Evolutionary conservation across 2,888 invertebrate genomes (phyloP).

Genomic region (Pseudococcus viburni): DNA sequence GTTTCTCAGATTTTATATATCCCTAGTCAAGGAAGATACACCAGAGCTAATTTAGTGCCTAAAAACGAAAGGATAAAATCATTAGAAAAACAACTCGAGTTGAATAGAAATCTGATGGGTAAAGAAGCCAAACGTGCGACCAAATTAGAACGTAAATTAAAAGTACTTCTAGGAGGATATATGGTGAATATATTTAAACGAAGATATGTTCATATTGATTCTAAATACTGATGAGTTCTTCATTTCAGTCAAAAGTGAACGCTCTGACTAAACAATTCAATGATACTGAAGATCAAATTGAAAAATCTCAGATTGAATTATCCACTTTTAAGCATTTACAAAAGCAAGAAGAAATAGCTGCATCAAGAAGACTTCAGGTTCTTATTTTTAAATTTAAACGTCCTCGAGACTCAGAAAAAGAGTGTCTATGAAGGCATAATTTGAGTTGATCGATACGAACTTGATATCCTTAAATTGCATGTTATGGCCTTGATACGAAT

Average conservation of each 20-base stretch:
- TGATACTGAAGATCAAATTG: conserved; percentile 90
- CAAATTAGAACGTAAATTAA: conserved; percentile 97
- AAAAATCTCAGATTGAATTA: conserved; percentile 86
- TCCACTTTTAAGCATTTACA: conserved; percentile 92
- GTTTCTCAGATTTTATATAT: conserved; percentile 83
- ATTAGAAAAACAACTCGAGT: conserved; percentile 90
- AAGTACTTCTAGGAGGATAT: conserved; percentile 94
- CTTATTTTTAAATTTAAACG: neutral
- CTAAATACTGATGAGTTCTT: conserved; percentile 69
- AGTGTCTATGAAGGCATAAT: too few relatives aligned
- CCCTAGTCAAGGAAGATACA: conserved; percentile 92
- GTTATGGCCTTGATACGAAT: too few relatives aligned
- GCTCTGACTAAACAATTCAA: conserved; percentile 89
- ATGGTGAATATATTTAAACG: conserved; percentile 74
- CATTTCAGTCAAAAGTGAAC: conserved; percentile 81
- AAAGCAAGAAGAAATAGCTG: conserved; percentile 90
- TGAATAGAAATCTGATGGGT: conserved; percentile 96
- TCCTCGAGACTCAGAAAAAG: too few relatives aligned
- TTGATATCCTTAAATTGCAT: too few relatives aligned
- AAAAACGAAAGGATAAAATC: conserved; percentile 97
- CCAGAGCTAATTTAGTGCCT: conserved; percentile 92
- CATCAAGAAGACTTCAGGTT: conserved; percentile 90
- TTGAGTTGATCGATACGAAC: too few relatives aligned
- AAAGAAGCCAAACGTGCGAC: conserved; percentile 96
- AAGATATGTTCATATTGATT: neutral